Percentiles rank a stretch among this genome's conserved stretches.
phyloP scores from a whole-genome alignment of 2,113 vertebrate species.

The Xyrauchen texanus region DNA sequence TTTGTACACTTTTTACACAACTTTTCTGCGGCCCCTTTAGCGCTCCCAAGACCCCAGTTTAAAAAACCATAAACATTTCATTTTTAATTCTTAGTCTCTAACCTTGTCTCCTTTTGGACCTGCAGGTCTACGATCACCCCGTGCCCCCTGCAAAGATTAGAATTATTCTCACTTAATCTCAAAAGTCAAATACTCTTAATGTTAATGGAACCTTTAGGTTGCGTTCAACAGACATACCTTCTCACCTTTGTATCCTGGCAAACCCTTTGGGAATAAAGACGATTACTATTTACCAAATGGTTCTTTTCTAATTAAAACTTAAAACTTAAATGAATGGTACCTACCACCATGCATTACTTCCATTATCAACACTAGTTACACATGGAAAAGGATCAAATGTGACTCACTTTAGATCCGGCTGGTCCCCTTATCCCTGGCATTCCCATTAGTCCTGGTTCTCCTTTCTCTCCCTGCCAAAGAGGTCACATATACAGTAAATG shows the following conservation, averaged over 20 bases:
- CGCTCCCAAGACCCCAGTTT: no score
- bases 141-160: slow-evolving; percentile 74
- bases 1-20: no score
- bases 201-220: no score
- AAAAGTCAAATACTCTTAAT: not conserved
- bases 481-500: slow-evolving; percentile 16
- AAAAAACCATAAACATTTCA: no score
- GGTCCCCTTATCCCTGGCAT: slow-evolving; percentile 90
- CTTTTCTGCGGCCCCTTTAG: no score
- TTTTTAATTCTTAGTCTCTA: slow-evolving; percentile 39
- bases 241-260: slow-evolving; percentile 83
- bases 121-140: slow-evolving; percentile 76
- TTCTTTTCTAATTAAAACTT: not conserved
- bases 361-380: not conserved
- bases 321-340: no score
- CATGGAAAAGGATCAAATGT: not conserved
- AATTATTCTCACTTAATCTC: not conserved
- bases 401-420: slow-evolving; percentile 88
- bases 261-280: slow-evolving; percentile 68
- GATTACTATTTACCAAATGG: not conserved
- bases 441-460: slow-evolving; percentile 88
- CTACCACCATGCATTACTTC: no score
- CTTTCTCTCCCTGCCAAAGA: slow-evolving; percentile 87
- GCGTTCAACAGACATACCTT: slow-evolving; percentile 70
- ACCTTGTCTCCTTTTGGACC: slow-evolving; percentile 87